Evolutionary conservation across 2,888 invertebrate species (phyloP).

Genomic region (Monochamus alternatus): DNA sequence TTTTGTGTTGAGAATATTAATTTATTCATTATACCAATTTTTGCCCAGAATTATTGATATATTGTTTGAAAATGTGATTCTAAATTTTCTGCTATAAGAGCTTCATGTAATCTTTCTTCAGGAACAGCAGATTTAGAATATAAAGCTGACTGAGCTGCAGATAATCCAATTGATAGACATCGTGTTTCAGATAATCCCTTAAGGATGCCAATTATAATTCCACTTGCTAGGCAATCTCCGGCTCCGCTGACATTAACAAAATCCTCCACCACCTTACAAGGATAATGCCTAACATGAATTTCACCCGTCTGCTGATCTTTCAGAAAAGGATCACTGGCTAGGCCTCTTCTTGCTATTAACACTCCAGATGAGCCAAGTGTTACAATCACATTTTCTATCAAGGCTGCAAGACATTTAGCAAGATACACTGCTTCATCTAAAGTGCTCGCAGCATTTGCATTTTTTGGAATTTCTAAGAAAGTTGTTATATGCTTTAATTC

Average conservation of each 20-base stretch:
- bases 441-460: constrained; percentile 55
- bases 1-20: too few species aligned
- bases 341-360: constrained; percentile 70
- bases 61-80: constrained; percentile 48
- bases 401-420: constrained; percentile 68
- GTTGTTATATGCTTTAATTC: constrained; percentile 82
- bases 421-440: constrained; percentile 65
- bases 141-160: constrained; percentile 77
- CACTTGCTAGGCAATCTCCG: constrained; percentile 84
- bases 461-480: constrained; percentile 66
- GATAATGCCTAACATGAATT: constrained; percentile 69
- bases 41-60: background rate
- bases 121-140: constrained; percentile 76
- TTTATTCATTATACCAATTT: too few species aligned
- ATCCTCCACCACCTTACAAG: constrained; percentile 66
- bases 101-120: constrained; percentile 46
- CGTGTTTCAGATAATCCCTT: constrained; percentile 73
- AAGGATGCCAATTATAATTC: constrained; percentile 79
- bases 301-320: constrained; percentile 29
- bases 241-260: constrained; percentile 87
- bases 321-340: constrained; percentile 60
- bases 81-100: constrained; percentile 50
- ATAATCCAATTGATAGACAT: constrained; percentile 77
- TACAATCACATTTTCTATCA: constrained; percentile 75
- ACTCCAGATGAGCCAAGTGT: constrained; percentile 78